Conservation (phyloP, 2,113 vertebrate genomes). For the Lontra canadensis region DNA sequence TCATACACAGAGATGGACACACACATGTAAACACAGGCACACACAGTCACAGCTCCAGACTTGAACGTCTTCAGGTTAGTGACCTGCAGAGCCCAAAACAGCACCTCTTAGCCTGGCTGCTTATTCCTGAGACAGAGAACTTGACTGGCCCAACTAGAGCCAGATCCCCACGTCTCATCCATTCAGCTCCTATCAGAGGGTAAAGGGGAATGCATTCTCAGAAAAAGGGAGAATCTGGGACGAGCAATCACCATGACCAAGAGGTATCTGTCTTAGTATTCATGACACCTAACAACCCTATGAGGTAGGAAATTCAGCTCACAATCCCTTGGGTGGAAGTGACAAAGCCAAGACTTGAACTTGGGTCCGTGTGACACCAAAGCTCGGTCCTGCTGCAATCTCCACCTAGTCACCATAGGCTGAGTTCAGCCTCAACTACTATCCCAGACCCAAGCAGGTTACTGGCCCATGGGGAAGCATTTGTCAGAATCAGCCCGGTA, state of each 20-base stretch:
- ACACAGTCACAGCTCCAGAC: background rate
- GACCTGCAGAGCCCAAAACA: background rate
- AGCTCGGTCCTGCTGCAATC: background rate
- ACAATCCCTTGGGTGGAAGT: background rate
- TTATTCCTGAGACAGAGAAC: background rate
- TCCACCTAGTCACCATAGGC: background rate
- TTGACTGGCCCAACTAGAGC: background rate
- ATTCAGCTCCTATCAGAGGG: background rate
- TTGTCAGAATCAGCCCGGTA: background rate
- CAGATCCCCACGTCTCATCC: background rate
- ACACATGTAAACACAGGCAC: no score
- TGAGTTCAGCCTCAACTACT: background rate
- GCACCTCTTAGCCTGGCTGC: background rate
- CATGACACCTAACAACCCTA: background rate
- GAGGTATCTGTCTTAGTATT: background rate
- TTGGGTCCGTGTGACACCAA: background rate
- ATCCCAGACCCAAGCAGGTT: background rate
- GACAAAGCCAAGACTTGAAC: background rate
- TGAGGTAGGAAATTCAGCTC: conserved; percentile 42
- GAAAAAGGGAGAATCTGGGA: background rate
- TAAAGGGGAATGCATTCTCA: background rate
- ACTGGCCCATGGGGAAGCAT: background rate
- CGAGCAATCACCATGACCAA: background rate
- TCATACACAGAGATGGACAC: background rate
- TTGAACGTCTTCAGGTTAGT: background rate